Percentiles rank a stretch among this genome's conserved stretches.
Evolutionary conservation across 2,797 vertebrate species (phyloP).

Genomic region (Zenarchopterus dispar): DNA sequence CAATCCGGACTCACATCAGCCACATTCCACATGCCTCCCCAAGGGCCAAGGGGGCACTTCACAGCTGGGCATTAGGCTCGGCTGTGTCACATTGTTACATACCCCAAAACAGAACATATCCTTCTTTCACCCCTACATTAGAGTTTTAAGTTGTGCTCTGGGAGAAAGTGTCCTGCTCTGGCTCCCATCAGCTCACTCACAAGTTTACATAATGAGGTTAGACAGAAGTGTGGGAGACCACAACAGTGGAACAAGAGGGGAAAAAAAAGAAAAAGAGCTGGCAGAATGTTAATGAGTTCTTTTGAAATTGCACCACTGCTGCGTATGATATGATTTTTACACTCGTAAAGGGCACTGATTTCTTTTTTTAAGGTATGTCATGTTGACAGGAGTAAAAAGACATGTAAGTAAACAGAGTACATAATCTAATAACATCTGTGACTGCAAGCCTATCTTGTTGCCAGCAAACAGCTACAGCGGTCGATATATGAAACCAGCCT

Average conservation of each 20-base stretch:
- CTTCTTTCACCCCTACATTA: conserved; percentile 18
- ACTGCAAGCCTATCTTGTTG: conserved; percentile 35
- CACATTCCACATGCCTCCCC: conserved; percentile 69
- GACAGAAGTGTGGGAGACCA: conserved; percentile 27
- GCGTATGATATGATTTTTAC: conserved; percentile 10
- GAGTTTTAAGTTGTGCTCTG: conserved; percentile 9
- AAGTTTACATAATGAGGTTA: conserved; percentile 41
- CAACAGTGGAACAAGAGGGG: conserved; percentile 24
- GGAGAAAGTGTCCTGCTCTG: conserved; percentile 11
- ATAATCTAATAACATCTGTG: conserved; percentile 54
- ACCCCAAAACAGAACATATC: conserved; percentile 27
- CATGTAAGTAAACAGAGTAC: conserved; percentile 43
- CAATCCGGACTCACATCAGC: conserved; percentile 64
- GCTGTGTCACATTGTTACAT: conserved; percentile 25
- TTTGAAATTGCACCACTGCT: conserved; percentile 14
- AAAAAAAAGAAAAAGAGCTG: conserved; percentile 19
- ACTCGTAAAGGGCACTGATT: neutral
- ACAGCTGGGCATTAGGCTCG: conserved; percentile 69
- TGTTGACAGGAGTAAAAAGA: conserved; percentile 35
- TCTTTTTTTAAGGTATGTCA: conserved; percentile 30
- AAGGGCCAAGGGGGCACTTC: conserved; percentile 61
- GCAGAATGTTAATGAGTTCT: conserved; percentile 28
- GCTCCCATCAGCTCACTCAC: conserved; percentile 27
- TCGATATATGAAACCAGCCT: conserved; percentile 40
- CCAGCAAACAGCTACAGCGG: conserved; percentile 32